Conservation (phyloP, 64 coral and sea anemone species). For the Stylophora pistillata region DNA sequence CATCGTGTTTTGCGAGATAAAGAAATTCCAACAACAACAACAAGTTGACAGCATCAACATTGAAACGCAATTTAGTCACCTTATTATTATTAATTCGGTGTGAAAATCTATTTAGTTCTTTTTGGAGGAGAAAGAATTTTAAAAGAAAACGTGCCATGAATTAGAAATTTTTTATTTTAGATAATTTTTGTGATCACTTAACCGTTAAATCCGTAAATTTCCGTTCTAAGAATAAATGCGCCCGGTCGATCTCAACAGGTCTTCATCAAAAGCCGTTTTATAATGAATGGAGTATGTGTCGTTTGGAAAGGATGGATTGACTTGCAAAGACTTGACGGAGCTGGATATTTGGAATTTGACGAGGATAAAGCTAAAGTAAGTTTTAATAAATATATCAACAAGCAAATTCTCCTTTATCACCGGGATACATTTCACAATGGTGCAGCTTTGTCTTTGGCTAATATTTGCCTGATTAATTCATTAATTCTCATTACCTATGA, state of each 20-base stretch:
- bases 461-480: no score
- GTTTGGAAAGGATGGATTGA: slow-evolving; percentile 93
- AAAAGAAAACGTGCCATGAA: background rate
- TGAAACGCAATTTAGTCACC: background rate
- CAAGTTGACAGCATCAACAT: background rate
- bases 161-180: no score
- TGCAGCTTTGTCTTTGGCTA: background rate
- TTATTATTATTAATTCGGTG: background rate
- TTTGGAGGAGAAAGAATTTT: background rate
- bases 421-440: background rate
- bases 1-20: background rate
- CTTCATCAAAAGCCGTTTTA: slow-evolving; percentile 88
- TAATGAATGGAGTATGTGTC: slow-evolving; percentile 94
- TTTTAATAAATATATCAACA: background rate
- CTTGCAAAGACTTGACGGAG: slow-evolving; percentile 87
- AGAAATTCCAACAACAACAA: slow-evolving; percentile 35
- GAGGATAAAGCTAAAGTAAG: slow-evolving; percentile 95
- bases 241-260: slow-evolving; percentile 57
- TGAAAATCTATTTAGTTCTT: background rate
- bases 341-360: slow-evolving; percentile 91
- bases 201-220: background rate
- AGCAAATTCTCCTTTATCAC: background rate
- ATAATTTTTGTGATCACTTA: background rate
- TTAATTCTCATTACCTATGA: no score
- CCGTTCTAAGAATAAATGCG: background rate